Percentiles rank a stretch among this genome's conserved stretches.
phyloP scores from a whole-genome alignment of 2,888 invertebrate genomes.

The Leuctra nigra region DNA sequence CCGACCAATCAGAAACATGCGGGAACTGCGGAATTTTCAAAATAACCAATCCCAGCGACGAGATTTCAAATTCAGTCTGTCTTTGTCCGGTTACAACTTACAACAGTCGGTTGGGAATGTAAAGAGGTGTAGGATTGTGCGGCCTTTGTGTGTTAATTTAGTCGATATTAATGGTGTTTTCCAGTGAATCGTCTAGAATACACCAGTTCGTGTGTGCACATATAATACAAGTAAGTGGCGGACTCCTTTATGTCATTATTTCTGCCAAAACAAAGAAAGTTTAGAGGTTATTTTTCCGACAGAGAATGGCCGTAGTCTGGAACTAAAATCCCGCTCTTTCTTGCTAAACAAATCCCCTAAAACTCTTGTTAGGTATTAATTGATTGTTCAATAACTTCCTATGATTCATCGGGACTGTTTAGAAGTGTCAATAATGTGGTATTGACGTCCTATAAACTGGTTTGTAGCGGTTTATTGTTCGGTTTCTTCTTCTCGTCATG shows the following conservation, averaged over 20 bases:
- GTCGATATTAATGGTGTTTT: conserved; percentile 13
- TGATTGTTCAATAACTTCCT: not conserved
- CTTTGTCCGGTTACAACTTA: conserved; percentile 45
- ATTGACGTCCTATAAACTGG: too few species aligned
- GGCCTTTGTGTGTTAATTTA: not conserved
- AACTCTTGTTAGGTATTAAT: not conserved
- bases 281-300: conserved; percentile 16
- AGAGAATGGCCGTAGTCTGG: conserved; percentile 1
- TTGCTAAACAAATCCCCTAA: not conserved
- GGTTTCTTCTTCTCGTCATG: not conserved
- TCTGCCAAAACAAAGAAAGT: not conserved
- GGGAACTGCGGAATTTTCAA: conserved; percentile 46
- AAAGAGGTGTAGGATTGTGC: not conserved
- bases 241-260: conserved; percentile 2
- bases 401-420: not conserved
- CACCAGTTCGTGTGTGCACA: not conserved
- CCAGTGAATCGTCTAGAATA: not conserved
- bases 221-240: not conserved
- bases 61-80: conserved; percentile 50
- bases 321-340: conserved; percentile 13
- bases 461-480: not conserved
- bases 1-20: conserved; percentile 42
- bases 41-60: conserved; percentile 43
- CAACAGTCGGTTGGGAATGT: conserved; percentile 9
- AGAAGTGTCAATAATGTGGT: not conserved